phyloP scores from a whole-genome alignment of 1,140 invertebrate species.

The Doryteuthis pealeii region DNA sequence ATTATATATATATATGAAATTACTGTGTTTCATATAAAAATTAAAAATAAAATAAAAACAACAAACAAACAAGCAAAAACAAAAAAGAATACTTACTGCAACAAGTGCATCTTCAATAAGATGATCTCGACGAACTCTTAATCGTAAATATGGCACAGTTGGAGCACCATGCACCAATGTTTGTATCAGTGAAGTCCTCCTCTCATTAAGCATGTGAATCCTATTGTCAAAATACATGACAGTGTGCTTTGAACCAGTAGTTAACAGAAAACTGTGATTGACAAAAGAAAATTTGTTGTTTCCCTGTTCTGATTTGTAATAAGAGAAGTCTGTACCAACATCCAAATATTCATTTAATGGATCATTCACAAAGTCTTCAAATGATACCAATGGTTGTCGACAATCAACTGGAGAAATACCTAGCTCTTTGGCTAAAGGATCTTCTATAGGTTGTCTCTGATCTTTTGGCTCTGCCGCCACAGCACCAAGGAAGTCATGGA shows the following conservation, averaged over 20 bases:
- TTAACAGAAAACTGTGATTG: constrained; percentile 87
- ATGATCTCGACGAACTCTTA: constrained; percentile 79
- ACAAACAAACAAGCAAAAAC: constrained; percentile 8
- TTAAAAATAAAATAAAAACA: constrained; percentile 23
- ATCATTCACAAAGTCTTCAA: constrained; percentile 91
- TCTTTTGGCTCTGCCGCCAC: constrained; percentile 53
- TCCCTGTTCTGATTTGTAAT: constrained; percentile 68
- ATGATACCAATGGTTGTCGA: constrained; percentile 78
- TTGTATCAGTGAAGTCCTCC: constrained; percentile 79
- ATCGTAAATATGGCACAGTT: constrained; percentile 81
- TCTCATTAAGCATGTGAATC: constrained; percentile 91
- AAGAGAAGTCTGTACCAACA: constrained; percentile 90
- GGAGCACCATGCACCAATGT: constrained; percentile 74
- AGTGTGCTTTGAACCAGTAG: constrained; percentile 87
- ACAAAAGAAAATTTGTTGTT: constrained; percentile 83
- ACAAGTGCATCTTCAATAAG: constrained; percentile 90
- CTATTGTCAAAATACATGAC: constrained; percentile 91
- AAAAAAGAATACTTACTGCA: constrained; percentile 66
- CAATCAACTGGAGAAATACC: constrained; percentile 78
- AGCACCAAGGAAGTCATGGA: constrained; percentile 52
- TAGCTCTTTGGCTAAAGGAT: constrained; percentile 65
- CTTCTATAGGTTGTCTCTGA: constrained; percentile 48
- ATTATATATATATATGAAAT: too few species aligned
- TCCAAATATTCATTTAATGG: constrained; percentile 86
- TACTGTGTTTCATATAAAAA: too few species aligned